Evolutionary conservation across 2,797 vertebrate genomes (phyloP).

Genomic region (Myotis pilosus): DNA sequence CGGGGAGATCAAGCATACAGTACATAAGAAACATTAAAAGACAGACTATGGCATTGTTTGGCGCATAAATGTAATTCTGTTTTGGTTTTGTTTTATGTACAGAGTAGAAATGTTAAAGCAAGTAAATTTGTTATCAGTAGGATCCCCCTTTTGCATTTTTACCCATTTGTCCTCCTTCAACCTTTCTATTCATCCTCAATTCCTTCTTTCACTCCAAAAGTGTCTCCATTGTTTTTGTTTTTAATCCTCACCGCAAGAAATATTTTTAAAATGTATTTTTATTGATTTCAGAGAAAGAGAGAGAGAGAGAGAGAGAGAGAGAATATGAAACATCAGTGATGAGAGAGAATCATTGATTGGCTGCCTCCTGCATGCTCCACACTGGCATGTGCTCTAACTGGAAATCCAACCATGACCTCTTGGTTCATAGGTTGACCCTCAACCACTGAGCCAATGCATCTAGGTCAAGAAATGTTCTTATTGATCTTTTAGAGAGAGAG

Average conservation of each 20-base stretch:
- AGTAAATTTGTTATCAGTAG: neutral
- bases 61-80: neutral
- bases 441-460: too few species aligned
- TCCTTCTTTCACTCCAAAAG: neutral
- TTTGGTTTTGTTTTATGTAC: neutral
- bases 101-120: neutral
- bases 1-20: neutral
- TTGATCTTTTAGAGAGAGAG: too few species aligned
- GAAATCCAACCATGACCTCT: too few species aligned
- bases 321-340: too few species aligned
- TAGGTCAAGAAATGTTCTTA: too few species aligned
- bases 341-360: neutral
- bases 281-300: neutral
- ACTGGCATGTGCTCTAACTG: too few species aligned
- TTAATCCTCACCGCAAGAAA: neutral
- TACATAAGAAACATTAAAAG: neutral
- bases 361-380: neutral
- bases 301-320: neutral
- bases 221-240: neutral
- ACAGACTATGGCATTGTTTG: neutral
- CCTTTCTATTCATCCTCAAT: accelerated
- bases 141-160: neutral
- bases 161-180: neutral
- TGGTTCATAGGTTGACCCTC: too few species aligned
- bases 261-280: neutral